Base-by-base conservation (phyloP, 2,113 vertebrate genomes). In the Puffinus mauretanicus region DNA sequence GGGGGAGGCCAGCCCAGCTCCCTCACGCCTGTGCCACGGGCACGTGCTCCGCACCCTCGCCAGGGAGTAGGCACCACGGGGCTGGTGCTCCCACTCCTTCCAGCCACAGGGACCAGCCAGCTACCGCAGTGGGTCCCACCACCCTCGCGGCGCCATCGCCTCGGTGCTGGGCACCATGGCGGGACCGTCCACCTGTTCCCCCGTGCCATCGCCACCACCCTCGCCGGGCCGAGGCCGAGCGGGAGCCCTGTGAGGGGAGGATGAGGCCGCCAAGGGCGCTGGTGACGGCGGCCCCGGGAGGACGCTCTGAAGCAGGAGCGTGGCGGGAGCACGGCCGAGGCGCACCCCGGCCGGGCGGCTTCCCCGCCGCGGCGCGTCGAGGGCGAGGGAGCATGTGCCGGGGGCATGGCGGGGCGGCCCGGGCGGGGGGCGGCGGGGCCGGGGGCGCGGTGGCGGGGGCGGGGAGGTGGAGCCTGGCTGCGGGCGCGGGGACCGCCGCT, bases 311-410 rank as follows among this genome's bases (percentile, higher is more conserved):
- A 70, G 11, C 30, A 6, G 36, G 58, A 73, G 84, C 6, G 19
- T 3, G 69, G 47, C 15, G 1, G 13, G 10, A 88, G 30, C n/a
- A 49, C 8, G 2, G 17, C 21, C 27, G 12, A 38, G 27, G 52
- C 6, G 3, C 14, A 15, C 20, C 61, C 55, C 22, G 1, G 7
- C 8, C 62, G 29, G 4, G 30, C 8, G 18, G 55, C 85, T 60
- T 67, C 70, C 82, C 82, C 42, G 10, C n/a, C 49, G n/a, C 13
- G 5, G 30, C 55, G 11, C 70, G 70, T 82, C 90, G 77, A 91
- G 76, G 85, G 80, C 71, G 42, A 40, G 21, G 47, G 36, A 90
- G 86, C 96, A 96, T 91, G 94, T 95, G 94, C 79, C 58, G 79
- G 82, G 81, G 89, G 84, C 89, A 88, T 88, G 88, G 88, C 66